Conservation (phyloP, 92 coral and sea anemone genomes). For the Bergia sp. region DNA sequence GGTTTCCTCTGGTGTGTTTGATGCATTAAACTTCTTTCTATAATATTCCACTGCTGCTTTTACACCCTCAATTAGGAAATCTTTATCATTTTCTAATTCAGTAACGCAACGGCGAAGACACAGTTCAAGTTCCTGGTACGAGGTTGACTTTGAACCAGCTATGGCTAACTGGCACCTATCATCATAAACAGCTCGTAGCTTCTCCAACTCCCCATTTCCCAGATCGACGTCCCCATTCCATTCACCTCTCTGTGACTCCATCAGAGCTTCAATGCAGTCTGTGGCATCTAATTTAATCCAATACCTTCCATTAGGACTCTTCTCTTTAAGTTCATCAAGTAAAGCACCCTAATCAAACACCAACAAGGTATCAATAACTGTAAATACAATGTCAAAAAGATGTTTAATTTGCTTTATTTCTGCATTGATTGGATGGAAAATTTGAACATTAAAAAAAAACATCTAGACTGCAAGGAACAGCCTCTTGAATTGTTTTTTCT, state of each 20-base stretch:
- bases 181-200: too few relatives aligned
- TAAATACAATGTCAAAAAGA: too few relatives aligned
- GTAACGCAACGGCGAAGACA: not conserved
- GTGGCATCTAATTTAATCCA: conserved; percentile 10
- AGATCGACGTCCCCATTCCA: conserved; percentile 26
- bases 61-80: conserved; percentile 36
- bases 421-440: too few relatives aligned
- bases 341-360: not conserved
- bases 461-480: too few relatives aligned
- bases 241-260: not conserved
- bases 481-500: too few relatives aligned
- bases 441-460: too few relatives aligned
- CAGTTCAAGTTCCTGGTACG: not conserved
- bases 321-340: conserved; percentile 3
- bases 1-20: conserved; percentile 39
- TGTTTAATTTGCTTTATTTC: too few relatives aligned
- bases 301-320: not conserved
- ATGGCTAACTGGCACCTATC: not conserved
- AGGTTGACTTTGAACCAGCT: not conserved
- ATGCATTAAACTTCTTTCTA: conserved; percentile 23
- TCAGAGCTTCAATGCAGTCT: not conserved
- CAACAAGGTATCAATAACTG: too few relatives aligned
- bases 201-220: not conserved
- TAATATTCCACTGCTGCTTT: conserved; percentile 12
- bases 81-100: conserved; percentile 21